Conservation (phyloP, 2,797 vertebrate species). For the Tapirus indicus region DNA sequence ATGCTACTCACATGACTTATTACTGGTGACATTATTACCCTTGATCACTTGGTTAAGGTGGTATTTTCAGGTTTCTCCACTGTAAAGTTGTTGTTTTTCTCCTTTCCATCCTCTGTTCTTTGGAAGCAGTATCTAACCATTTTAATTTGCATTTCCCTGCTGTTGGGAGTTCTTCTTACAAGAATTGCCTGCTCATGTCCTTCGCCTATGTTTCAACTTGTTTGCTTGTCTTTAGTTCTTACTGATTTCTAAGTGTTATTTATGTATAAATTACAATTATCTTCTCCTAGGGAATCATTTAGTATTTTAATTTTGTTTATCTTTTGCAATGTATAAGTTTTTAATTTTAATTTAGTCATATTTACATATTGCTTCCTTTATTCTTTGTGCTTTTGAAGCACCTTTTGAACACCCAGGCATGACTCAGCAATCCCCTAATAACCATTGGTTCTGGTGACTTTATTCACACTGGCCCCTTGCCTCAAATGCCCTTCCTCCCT, state of each 20-base stretch:
- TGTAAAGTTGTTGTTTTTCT: not conserved
- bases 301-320: not conserved
- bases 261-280: not conserved
- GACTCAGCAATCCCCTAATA: not conserved
- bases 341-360: not conserved
- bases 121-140: not conserved
- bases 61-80: not conserved
- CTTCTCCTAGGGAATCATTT: conserved; percentile 7
- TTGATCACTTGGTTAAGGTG: too few relatives aligned
- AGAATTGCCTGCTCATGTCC: not conserved
- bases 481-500: not conserved
- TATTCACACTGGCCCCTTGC: not conserved
- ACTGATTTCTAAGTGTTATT: not conserved
- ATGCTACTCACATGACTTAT: not conserved
- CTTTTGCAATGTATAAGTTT: not conserved
- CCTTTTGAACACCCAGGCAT: not conserved
- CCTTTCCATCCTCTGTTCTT: not conserved
- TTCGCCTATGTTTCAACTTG: not conserved
- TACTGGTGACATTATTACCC: not conserved
- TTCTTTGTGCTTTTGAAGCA: not conserved
- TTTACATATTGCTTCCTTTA: not conserved
- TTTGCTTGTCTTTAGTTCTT: conserved; percentile 4
- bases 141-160: not conserved
- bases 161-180: not conserved
- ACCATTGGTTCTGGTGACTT: not conserved